These are phyloP conservation scores for Parnassius mnemosyne DNA, from an alignment of 2,888 invertebrate genomes.

Conservation along the genomic window DNA sequence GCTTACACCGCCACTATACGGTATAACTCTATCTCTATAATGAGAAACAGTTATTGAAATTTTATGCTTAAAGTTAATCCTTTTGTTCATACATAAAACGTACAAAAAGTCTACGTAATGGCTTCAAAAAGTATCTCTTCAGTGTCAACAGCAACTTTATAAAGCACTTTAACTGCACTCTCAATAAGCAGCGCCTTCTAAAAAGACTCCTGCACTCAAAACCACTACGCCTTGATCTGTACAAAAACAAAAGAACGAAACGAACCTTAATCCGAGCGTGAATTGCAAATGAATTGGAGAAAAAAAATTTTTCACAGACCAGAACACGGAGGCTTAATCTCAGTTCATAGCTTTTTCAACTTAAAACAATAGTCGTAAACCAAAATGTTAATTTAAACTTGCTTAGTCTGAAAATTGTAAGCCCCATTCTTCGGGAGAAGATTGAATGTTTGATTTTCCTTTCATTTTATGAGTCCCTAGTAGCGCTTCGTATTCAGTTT, in stretches of 20 bases:
- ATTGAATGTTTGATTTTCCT: background rate
- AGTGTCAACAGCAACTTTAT: no score
- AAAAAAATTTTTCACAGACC: constrained; percentile 1
- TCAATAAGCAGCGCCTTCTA: no score
- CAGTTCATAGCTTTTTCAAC: constrained; percentile 8
- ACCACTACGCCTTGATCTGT: background rate
- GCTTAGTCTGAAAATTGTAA: constrained; percentile 6
- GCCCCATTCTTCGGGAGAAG: background rate
- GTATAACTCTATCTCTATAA: no score
- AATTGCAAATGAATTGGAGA: constrained; percentile 1
- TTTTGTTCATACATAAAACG: no score
- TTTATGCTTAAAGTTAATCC: no score
- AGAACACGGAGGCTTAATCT: background rate
- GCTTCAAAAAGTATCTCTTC: no score
- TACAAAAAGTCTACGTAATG: no score
- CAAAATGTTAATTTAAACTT: constrained; percentile 17
- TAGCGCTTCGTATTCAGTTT: background rate
- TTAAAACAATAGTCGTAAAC: constrained; percentile 14
- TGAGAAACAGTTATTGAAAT: no score
- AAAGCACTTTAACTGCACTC: no score
- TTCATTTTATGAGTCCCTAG: background rate
- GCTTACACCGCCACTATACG: no score
- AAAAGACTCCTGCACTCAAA: background rate
- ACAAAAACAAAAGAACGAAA: constrained; percentile 2
- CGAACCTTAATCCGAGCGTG: background rate